Evolutionary conservation across 2,888 invertebrate species (phyloP), one percentile per base, ranked within the genome.

Genomic region (Eupithecia dodoneata): DNA sequence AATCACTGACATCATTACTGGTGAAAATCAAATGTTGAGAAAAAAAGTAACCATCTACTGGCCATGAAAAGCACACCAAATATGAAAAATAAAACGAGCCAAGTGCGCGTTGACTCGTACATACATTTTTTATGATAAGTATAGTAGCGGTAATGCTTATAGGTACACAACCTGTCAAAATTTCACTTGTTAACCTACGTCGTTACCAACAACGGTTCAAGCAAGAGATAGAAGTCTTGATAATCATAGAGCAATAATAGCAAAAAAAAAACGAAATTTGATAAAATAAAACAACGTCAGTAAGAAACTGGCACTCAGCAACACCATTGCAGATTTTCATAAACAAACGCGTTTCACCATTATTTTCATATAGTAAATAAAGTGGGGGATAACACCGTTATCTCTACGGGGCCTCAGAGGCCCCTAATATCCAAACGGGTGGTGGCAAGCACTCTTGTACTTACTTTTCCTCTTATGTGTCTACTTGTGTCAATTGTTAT

Each of bases 401-500:
- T 79, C 74, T 76, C 73, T 79, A 78, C 76, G 63, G 66, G 74
- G 72, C 77, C 72, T 80, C 49, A 10, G 80, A 79, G 81, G 73
- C 75, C 77, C 77, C 73, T 80, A 79, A 82, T 79, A 72, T 69
- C 73, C 79, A 7, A 69, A 69, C 67, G 67, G 42, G 42, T 42
- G 12, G 65, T 41, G n/a, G 67, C 44, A n/a, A 45, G 15, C 45
- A 44, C 45, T 69, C 45, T n/a, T 9, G 13, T n/a, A 45, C 7
- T 69, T 82, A 80, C 79, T 81, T 73, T 74, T 65, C 72, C 77
- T 77, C 76, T 75, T 74, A 59, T 59, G 74, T 78, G 76, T 75
- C 78, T 77, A 81, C 80, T 81, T 73, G 73, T 72, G 76, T 76
- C 79, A 82, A 84, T 82, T 82, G 83, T 83, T 84, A 83, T 82